Conservation (phyloP, 2,888 invertebrate genomes). For the Hydropsyche betteni region DNA sequence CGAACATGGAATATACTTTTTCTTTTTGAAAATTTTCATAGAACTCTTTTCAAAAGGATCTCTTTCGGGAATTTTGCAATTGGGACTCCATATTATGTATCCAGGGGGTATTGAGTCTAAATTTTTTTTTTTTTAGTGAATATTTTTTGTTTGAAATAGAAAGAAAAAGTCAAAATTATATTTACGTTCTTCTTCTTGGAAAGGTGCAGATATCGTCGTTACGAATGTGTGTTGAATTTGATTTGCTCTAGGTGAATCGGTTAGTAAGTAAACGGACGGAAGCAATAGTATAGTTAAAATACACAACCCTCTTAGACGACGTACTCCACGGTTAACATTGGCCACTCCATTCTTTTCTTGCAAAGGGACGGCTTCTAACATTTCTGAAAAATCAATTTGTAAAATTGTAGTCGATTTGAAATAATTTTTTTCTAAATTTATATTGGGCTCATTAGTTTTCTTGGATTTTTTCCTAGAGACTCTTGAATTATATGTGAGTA, state of each 20-base stretch:
- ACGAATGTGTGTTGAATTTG: not conserved
- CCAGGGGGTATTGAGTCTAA: constrained; percentile 37
- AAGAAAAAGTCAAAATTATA: not conserved
- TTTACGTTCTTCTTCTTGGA: constrained; percentile 7
- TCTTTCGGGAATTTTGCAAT: constrained; percentile 71
- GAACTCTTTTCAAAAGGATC: constrained; percentile 68
- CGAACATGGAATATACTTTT: constrained; percentile 66
- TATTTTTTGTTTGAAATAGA: too few species aligned
- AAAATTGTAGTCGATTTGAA: too few species aligned
- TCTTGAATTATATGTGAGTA: too few species aligned
- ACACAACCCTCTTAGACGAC: constrained; percentile 8
- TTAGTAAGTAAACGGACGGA: constrained; percentile 19
- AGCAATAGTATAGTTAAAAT: not conserved
- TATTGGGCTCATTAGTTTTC: too few species aligned
- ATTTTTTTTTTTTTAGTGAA: not conserved
- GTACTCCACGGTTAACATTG: not conserved
- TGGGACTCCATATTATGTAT: constrained; percentile 61
- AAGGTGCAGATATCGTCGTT: not conserved
- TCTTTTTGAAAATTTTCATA: constrained; percentile 63
- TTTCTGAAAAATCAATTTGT: constrained; percentile 4
- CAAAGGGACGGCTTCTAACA: constrained; percentile 14
- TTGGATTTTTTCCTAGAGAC: too few species aligned
- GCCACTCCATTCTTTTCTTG: not conserved
- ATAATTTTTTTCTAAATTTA: too few species aligned
- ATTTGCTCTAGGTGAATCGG: not conserved